Evolutionary conservation across 2,113 vertebrate genomes (phyloP).

Genomic region (Limanda limanda): DNA sequence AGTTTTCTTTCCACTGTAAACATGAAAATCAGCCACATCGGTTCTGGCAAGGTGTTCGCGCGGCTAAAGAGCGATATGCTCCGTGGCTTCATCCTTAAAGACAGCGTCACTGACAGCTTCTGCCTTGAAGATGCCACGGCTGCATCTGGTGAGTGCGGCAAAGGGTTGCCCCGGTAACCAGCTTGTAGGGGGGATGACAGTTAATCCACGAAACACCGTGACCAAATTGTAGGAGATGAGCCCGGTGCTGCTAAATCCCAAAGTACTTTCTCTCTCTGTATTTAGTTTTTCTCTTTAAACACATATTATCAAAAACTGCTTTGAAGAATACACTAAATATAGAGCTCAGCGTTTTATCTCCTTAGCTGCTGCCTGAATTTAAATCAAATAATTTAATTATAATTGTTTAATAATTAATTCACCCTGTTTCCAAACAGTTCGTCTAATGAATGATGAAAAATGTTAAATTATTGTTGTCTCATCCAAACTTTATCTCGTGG

Average conservation of each 20-base stretch:
- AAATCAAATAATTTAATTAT: too few species aligned
- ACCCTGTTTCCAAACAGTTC: neutral
- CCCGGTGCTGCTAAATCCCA: conserved; percentile 5
- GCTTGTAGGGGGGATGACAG: conserved; percentile 26
- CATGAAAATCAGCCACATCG: conserved; percentile 19
- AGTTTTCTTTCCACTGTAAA: conserved; percentile 39
- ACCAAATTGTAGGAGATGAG: conserved; percentile 1
- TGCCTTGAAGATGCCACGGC: conserved; percentile 40
- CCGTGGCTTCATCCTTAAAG: conserved; percentile 36
- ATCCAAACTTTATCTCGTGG: neutral
- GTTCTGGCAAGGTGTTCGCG: conserved; percentile 39
- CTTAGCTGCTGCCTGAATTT: too few species aligned
- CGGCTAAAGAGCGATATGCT: conserved; percentile 33
- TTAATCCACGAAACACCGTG: conserved; percentile 29
- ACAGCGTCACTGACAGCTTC: conserved; percentile 40
- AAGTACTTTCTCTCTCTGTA: neutral
- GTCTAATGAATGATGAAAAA: neutral
- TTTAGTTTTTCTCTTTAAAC: neutral
- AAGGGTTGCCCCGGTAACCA: conserved; percentile 43
- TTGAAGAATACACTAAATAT: too few species aligned
- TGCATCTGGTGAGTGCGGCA: conserved; percentile 11
- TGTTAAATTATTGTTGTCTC: neutral
- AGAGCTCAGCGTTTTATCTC: too few species aligned
- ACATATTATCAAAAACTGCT: too few species aligned
- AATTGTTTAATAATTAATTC: neutral